Evolutionary conservation across 2,888 invertebrate species (phyloP).

Genomic region (Sycophila texana): DNA sequence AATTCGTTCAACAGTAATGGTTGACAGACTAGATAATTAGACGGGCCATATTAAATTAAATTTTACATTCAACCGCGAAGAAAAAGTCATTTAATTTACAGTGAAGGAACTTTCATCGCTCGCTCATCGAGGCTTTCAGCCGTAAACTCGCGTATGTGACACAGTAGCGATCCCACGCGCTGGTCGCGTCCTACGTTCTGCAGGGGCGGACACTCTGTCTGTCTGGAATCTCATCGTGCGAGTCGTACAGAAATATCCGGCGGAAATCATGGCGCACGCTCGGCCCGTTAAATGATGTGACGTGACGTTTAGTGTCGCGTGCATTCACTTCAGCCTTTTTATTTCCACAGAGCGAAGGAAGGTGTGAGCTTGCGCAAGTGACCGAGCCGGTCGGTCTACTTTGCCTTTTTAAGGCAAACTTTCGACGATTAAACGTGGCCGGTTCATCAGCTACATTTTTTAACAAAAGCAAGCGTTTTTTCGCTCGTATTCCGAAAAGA

Average conservation of each 20-base stretch:
- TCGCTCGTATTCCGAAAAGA: conserved; percentile 24
- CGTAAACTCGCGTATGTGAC: conserved; percentile 18
- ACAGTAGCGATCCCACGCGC: conserved; percentile 69
- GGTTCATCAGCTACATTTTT: not conserved
- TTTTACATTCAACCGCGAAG: conserved; percentile 10
- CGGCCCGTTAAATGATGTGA: conserved; percentile 52
- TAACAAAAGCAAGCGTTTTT: not conserved
- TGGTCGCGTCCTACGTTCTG: conserved; percentile 61
- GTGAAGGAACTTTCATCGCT: conserved; percentile 41
- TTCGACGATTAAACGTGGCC: not conserved
- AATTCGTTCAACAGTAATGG: conserved; percentile 67
- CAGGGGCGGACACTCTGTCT: conserved; percentile 49
- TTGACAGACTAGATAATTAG: conserved; percentile 60
- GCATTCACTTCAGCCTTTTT: not conserved
- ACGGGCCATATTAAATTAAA: conserved; percentile 63
- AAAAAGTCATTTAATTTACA: too few relatives aligned
- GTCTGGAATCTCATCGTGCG: conserved; percentile 41
- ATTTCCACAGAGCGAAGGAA: conserved; percentile 16
- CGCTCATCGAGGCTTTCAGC: not conserved
- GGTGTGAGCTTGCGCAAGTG: conserved; percentile 27
- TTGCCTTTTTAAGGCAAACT: not conserved
- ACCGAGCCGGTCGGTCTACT: not conserved
- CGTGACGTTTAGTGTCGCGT: conserved; percentile 41
- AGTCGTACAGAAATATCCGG: conserved; percentile 52
- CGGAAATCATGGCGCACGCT: conserved; percentile 50